Percentiles rank a stretch among this genome's conserved stretches.
These are phyloP conservation scores for Thymelicus sylvestris DNA, from an alignment of 2,888 invertebrate species.

Conservation along the genomic window DNA sequence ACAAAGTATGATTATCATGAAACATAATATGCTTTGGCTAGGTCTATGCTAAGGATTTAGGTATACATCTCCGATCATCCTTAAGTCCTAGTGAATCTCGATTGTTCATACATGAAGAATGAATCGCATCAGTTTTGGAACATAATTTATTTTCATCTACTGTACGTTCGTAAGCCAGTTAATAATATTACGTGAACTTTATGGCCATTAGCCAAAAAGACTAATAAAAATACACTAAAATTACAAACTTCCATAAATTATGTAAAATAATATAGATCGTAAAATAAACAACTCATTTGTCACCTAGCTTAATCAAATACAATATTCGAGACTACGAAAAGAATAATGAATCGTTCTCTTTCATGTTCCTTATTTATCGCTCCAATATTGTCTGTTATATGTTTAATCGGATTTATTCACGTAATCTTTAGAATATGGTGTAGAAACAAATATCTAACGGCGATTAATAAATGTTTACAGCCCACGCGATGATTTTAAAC, in stretches of 20 bases:
- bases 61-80: too few species aligned
- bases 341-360: background rate
- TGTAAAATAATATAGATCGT: too few species aligned
- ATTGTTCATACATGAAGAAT: too few species aligned
- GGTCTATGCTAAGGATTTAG: too few species aligned
- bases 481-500: slow-evolving; percentile 70
- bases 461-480: slow-evolving; percentile 75
- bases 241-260: too few species aligned
- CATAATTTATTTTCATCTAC: too few species aligned
- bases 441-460: slow-evolving; percentile 70
- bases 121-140: too few species aligned
- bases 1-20: slow-evolving; percentile 43
- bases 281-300: background rate
- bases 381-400: slow-evolving; percentile 47
- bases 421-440: slow-evolving; percentile 68
- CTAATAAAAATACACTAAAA: too few species aligned
- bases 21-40: background rate
- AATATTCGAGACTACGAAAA: background rate
- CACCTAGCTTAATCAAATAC: background rate
- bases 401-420: slow-evolving; percentile 61
- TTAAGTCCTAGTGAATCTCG: too few species aligned
- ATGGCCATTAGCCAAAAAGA: too few species aligned
- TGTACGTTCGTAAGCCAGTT: too few species aligned
- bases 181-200: too few species aligned
- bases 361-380: slow-evolving; percentile 24